Evolutionary conservation across 2,888 invertebrate species (phyloP).

Genomic region (Eristalinus aeneus): DNA sequence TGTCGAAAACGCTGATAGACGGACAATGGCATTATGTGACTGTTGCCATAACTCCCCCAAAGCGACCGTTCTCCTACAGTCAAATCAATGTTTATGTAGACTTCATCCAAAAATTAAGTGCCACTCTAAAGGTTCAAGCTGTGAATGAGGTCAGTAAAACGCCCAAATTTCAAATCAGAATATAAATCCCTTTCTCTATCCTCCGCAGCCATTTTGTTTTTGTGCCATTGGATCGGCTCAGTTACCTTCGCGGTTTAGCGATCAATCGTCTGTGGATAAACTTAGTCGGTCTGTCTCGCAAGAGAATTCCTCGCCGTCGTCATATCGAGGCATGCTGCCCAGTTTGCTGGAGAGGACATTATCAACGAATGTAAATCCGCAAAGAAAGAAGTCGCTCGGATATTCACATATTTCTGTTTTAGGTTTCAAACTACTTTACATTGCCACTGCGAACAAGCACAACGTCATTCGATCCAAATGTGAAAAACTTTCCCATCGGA

Average conservation of each 20-base stretch:
- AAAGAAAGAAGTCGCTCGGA: background rate
- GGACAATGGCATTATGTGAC: slow-evolving; percentile 84
- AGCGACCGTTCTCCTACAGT: slow-evolving; percentile 83
- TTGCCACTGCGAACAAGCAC: slow-evolving; percentile 80
- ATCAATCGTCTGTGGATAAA: slow-evolving; percentile 59
- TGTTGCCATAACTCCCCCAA: slow-evolving; percentile 80
- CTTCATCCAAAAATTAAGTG: slow-evolving; percentile 82
- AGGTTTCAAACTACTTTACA: slow-evolving; percentile 82
- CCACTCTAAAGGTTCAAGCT: slow-evolving; percentile 83
- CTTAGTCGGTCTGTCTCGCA: slow-evolving; percentile 77
- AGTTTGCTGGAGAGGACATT: slow-evolving; percentile 79
- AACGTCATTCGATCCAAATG: slow-evolving; percentile 82
- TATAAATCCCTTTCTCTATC: background rate
- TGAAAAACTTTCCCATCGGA: slow-evolving; percentile 82
- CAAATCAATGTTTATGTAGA: slow-evolving; percentile 84
- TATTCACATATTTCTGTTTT: background rate
- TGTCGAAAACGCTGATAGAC: slow-evolving; percentile 79
- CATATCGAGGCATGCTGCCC: slow-evolving; percentile 78
- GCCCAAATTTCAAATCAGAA: no score
- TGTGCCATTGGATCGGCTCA: slow-evolving; percentile 80
- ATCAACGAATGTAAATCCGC: slow-evolving; percentile 78
- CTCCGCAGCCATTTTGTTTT: slow-evolving; percentile 78
- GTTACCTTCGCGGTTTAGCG: slow-evolving; percentile 72
- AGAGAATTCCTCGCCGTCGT: slow-evolving; percentile 72
- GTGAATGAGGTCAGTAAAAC: slow-evolving; percentile 81